Evolutionary conservation across 2,797 vertebrate genomes (phyloP).

Genomic region (Chromis chromis): DNA sequence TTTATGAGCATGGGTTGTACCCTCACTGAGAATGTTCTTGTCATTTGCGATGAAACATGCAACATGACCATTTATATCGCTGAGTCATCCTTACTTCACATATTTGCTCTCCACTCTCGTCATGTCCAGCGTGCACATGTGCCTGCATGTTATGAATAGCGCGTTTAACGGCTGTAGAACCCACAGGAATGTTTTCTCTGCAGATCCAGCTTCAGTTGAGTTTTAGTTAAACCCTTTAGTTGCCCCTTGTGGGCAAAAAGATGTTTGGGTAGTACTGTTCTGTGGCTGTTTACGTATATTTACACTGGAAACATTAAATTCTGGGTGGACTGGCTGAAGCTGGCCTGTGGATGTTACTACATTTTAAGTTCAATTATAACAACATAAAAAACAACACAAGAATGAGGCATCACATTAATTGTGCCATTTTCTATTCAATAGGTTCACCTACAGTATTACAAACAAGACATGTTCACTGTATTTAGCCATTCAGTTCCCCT

Average conservation of each 20-base stretch:
- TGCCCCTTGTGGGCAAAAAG: background rate
- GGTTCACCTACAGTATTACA: background rate
- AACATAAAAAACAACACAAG: background rate
- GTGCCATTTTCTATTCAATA: background rate
- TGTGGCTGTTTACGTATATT: background rate
- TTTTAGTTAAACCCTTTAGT: background rate
- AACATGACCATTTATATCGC: background rate
- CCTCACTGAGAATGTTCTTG: background rate
- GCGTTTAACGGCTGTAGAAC: background rate
- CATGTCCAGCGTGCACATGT: background rate
- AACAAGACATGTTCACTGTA: background rate
- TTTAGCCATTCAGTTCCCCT: background rate
- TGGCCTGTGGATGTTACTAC: background rate
- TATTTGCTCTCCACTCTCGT: slow-evolving; percentile 2
- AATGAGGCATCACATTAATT: background rate
- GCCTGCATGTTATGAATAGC: slow-evolving; percentile 7
- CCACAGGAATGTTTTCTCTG: slow-evolving; percentile 7
- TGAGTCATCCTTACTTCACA: slow-evolving; percentile 19
- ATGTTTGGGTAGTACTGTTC: background rate
- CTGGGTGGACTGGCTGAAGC: background rate
- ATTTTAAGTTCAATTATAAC: background rate
- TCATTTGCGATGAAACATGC: background rate
- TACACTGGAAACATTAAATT: background rate
- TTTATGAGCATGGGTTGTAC: background rate
- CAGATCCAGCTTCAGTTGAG: background rate